Base-by-base conservation (phyloP, 2,888 invertebrate genomes). In the Hoplodrina blanda region DNA sequence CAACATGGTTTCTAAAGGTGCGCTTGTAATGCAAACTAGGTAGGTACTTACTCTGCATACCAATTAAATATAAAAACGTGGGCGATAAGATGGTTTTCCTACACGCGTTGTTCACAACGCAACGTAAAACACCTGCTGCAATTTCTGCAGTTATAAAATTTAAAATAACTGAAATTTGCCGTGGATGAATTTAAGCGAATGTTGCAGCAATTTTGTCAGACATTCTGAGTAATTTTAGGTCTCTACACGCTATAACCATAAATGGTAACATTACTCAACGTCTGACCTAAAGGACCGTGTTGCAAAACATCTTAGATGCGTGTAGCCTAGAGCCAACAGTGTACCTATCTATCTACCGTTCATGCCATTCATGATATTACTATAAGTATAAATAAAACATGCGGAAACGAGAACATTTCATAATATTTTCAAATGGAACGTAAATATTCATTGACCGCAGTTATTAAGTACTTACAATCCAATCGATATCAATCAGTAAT, bases 261-360 rank as follows among this genome's bases (percentile, higher is more conserved):
- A 85, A 79, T 76, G 82, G 87, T 80, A 73, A 67, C 69, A 68
- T 87, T 86, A 77, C 85, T 76, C 80, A 83, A 86, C 65, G 66
- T 66, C 80, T 86, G 79, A 85, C 86, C 83, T 86, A 85, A 87
- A 88, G 88, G 80, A 75, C 76, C 59, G 75, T 44, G 61, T 88
- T 89, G 86, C 89, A 79, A 87, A 85, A 88, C 82, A 75, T 70
- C 69, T 70, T 49, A 74, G 65, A 68, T 62, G 72, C 78, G 76
- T 72, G 50, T 84, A 76, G 69, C 62, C 69, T 64, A 63, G 19
- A 57, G 46, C 56, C 56, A 4, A 60, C 60, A 52, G 37, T 13
- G 54, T 33, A 44, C 78, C 53, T 54, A 44, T 25, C 30, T 46
- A 20, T 30, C 50, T 44, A 80, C 46, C 46, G 53, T n/a, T 55